Base-by-base conservation (phyloP, 1,140 invertebrate species). In the Bombus pascuorum region DNA sequence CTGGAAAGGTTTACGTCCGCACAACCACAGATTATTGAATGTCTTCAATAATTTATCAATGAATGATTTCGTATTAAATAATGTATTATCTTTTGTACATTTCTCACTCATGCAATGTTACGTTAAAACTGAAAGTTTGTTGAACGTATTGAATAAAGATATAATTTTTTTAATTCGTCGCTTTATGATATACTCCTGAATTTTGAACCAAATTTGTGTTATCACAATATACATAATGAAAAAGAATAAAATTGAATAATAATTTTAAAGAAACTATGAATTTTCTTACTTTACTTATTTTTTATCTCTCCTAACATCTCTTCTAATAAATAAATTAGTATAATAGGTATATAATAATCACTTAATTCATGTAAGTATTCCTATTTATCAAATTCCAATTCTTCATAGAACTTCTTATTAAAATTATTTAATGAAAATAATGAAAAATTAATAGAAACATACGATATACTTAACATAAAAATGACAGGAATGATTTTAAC, bases 1-100 rank as follows among this genome's bases (percentile, higher is more conserved):
- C 98, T 3, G 97, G 97, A 73, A 97, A 97, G 85, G 94, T 96
- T 68, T 98, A 98, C 92, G 96, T 98, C 2, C 96, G 98, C 81
- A 97, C 97, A 71, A 98, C 98, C 9, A 96, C 96, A 25, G 95
- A 97, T 91, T 97, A 97, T 93, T 96, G 92, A 95, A 78, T 22
- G 5, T 22, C 37, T 5, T 73, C 68, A 28, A 34, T 70, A 76
- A 62, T n/a, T 73, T 68, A 25, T 57, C 59, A 68, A 62, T n/a
- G 25, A 47, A n/a, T n/a, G 1, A 10, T 10, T 39, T 47, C 2
- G 22, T 25, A 42, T 86, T 37, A 77, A 72, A 47, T 39, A 39
- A 71, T 42, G 34, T 70, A 84, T 68, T 47, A 53, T 28, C 1
- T 37, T 53, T 8, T 18, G 47, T 22, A 18, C 13, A 34, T 68